Evolutionary conservation across 2,888 invertebrate species (phyloP).

Genomic region (Omphaloscelis lunosa): DNA sequence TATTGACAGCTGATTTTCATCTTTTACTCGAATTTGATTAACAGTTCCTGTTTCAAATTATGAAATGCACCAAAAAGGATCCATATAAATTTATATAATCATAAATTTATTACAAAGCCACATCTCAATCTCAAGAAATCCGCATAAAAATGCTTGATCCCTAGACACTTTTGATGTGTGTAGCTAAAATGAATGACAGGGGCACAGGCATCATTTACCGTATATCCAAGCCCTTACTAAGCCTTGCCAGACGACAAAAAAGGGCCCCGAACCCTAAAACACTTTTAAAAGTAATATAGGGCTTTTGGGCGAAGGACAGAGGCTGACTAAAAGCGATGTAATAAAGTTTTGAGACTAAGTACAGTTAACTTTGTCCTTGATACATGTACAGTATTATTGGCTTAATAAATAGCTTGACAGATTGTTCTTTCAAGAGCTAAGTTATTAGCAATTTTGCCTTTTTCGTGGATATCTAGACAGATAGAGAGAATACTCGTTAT

Average conservation of each 20-base stretch:
- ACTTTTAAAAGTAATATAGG: constrained; percentile 63
- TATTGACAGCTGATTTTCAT: too few relatives aligned
- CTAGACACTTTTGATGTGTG: too few relatives aligned
- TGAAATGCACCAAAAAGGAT: too few relatives aligned
- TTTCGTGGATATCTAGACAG: neutral
- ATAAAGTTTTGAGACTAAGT: constrained; percentile 58
- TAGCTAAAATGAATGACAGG: constrained; percentile 50
- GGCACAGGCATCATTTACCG: constrained; percentile 51
- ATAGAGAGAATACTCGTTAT: neutral
- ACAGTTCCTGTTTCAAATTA: too few relatives aligned
- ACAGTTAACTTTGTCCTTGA: constrained; percentile 34
- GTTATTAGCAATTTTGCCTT: neutral
- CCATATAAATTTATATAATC: too few relatives aligned
- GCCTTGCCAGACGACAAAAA: constrained; percentile 63
- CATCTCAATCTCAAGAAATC: too few relatives aligned
- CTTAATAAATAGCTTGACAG: neutral
- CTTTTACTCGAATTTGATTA: too few relatives aligned
- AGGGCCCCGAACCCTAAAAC: constrained; percentile 58
- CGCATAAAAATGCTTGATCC: too few relatives aligned
- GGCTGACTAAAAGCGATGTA: constrained; percentile 54
- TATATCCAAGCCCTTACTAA: constrained; percentile 23
- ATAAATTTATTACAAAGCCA: too few relatives aligned
- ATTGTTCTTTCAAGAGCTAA: neutral
- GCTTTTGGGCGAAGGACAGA: constrained; percentile 45
- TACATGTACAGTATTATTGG: constrained; percentile 14